Base-by-base conservation (phyloP, 2,797 vertebrate genomes). In the Poliocrania exsul region DNA sequence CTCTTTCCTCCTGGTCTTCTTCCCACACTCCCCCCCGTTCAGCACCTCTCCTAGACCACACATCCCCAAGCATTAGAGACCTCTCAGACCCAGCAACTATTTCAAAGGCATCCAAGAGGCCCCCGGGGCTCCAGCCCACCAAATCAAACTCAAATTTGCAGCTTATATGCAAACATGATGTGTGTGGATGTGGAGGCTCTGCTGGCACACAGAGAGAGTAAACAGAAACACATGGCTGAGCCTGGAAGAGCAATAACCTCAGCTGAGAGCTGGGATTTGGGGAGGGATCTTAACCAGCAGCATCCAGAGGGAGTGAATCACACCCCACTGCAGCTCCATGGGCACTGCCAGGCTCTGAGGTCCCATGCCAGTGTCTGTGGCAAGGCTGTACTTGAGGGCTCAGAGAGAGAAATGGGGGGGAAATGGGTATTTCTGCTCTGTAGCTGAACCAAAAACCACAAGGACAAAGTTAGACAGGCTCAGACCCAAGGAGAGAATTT, bases 121-220 rank as follows among this genome's bases (percentile, higher is more conserved):
- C 89, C 81, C 80, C 60, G 51, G 25, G 50, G 24, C 78, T 93
- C 88, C 84, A 93, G 57, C 78, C 88, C 72, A 16, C 81, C 92
- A 90, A 93, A 95, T 92, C 84, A 94, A 95, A 91, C 92, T 96
- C 81, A 44, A 89, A 95, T 96, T 95, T 85, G 71, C 90, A 93
- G 81, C 86, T 95, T 77, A 26, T 61, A 65, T 18, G 78, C 81
- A 71, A 94, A 92, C 86, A 85, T 0, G 70, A 78, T 21, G 49
- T 67, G n/a, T 80, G 19, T 54, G 85, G 77, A 83, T 0, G 33
- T 0, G 2, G 82, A 47, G 71, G 83, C 86, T 88, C 60, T 6
- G 73, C 92, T 82, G 82, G 90, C 86, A 88, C 82, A 56, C 51
- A 23, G 37, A 33, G 47, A 46, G 2, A 51, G 54, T 92, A 95